Base-by-base conservation (phyloP, 2,888 invertebrate genomes). In the Drosophila histrio region DNA sequence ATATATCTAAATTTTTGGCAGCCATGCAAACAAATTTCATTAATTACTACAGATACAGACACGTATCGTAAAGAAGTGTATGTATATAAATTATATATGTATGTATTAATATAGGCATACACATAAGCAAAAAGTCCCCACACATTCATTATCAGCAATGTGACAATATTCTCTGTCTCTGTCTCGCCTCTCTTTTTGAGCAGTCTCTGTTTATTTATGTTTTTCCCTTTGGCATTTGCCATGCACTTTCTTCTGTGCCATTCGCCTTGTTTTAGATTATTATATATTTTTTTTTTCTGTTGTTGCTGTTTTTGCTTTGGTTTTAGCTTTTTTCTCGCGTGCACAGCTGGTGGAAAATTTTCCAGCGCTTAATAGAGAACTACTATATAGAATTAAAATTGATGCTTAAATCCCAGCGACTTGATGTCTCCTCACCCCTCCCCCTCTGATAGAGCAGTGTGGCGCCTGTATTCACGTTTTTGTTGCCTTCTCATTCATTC, bases 321-420 rank as follows among this genome's bases (percentile, higher is more conserved):
- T 39, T 54, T 34, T 56, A 41, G 28, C 57, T 58, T 63, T 58
- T 63, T 36, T 52, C 67, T 80, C 65, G 77, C 77, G 76, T 79
- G 77, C 77, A 65, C 74, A 79, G 65, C 79, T 85, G 67, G 73
- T 87, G 87, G 87, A 85, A 84, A 87, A 85, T 87, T 85, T 85
- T 82, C 87, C 73, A 84, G 56, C 57, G 68, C 68, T 77, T 74
- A 67, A 72, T 71, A 64, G 32, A 60, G 49, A 80, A 81, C 70
- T 77, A 79, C 66, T 80, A 62, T 69, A 79, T 77, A 71, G 72
- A 84, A 79, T 73, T 72, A 76, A 82, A 85, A 82, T 73, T 79
- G 79, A 79, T 83, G 75, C 62, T 67, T 72, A 69, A 78, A 69
- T 69, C 72, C 67, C 72, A 71, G 60, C 52, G 32, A 44, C 28